Evolutionary conservation across 35 echinoderm and acorn worm species (phyloP).

Genomic region (Apostichopus japonicus): DNA sequence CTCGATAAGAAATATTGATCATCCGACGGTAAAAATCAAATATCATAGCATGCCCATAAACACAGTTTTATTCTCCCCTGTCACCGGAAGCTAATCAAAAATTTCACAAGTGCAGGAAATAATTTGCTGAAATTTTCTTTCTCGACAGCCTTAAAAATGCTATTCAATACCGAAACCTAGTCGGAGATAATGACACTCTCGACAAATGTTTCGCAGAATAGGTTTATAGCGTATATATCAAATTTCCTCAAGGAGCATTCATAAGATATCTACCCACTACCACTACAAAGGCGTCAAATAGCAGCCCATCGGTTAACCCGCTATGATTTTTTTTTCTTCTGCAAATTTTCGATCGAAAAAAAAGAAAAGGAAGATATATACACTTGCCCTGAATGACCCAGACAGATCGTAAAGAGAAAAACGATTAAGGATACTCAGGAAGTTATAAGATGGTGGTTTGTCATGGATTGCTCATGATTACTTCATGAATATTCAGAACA

Average conservation of each 20-base stretch:
- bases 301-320: neutral
- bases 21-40: neutral
- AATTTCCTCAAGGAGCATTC: neutral
- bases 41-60: neutral
- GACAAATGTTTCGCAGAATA: conserved; percentile 42
- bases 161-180: neutral
- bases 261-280: too few relatives aligned
- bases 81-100: neutral
- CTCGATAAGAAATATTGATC: neutral
- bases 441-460: conserved; percentile 33
- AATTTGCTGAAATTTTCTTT: neutral
- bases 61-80: neutral
- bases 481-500: conserved; percentile 7
- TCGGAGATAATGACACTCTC: neutral
- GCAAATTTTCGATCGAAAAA: neutral
- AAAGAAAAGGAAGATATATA: neutral
- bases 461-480: conserved; percentile 2
- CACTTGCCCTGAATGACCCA: conserved; percentile 37
- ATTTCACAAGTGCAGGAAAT: neutral
- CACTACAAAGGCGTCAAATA: neutral
- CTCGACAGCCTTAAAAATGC: neutral
- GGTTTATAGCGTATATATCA: neutral
- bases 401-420: conserved; percentile 14
- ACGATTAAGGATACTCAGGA: conserved; percentile 41
- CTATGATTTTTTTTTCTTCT: conserved; percentile 24